Conservation (phyloP, 2,113 vertebrate species). For the Dasyprocta punctata region DNA sequence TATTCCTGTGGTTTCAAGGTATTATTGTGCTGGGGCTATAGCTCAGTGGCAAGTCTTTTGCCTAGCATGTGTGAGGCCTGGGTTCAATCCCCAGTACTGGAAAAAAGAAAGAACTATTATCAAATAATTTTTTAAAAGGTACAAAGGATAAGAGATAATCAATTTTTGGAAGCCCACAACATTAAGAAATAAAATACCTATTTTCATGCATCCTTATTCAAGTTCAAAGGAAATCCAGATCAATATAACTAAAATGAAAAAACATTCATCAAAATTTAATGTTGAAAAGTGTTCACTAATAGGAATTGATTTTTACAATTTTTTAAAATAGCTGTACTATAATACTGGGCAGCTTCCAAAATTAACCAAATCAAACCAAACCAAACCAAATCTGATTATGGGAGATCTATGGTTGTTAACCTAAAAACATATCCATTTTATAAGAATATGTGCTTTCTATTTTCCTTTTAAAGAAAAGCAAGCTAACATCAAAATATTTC, state of each 20-base stretch:
- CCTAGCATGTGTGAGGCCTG: neutral
- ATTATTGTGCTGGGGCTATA: accelerated
- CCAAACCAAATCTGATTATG: neutral
- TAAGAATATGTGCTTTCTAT: neutral
- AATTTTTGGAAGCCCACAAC: neutral
- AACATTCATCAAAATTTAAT: neutral
- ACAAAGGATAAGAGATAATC: neutral
- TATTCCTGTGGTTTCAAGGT: neutral
- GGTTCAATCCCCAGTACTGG: neutral
- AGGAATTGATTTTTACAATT: neutral
- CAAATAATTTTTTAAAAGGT: neutral
- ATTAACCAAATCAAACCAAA: neutral
- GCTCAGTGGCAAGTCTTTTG: neutral
- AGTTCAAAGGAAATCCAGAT: neutral
- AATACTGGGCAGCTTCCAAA: neutral
- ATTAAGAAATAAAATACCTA: neutral
- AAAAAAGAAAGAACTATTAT: neutral
- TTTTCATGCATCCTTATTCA: neutral
- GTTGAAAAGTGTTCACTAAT: neutral
- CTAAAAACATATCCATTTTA: neutral
- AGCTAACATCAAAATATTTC: neutral
- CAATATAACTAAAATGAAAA: neutral
- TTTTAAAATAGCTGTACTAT: neutral
- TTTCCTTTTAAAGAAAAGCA: neutral
- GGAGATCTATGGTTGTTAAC: accelerated